A percentile compares a stretch with the other conserved stretches of the same genome.
Evolutionary conservation across 2,888 invertebrate species (phyloP).

Genomic region (Sericinus montela): DNA sequence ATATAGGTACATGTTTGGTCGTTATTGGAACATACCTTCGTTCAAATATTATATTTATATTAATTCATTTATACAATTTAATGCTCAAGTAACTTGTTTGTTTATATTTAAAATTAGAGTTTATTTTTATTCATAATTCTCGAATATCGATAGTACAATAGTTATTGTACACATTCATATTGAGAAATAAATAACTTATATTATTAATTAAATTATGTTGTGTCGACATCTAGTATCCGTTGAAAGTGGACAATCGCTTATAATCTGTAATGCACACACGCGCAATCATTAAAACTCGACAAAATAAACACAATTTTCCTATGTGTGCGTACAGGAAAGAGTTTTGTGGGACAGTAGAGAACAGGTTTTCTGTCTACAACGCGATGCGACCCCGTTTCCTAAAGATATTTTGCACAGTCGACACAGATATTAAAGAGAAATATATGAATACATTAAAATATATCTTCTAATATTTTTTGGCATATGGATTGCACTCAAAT

Average conservation of each 20-base stretch:
- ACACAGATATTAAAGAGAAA: neutral
- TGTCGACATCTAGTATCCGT: conserved; percentile 13
- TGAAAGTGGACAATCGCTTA: conserved; percentile 25
- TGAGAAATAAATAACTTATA: neutral
- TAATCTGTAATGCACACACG: conserved; percentile 34
- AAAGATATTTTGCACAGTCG: conserved; percentile 11
- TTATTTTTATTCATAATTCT: no score
- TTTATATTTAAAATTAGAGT: no score
- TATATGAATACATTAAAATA: no score
- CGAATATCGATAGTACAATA: no score
- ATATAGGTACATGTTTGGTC: no score
- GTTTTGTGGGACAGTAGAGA: conserved; percentile 46
- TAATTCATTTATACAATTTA: no score
- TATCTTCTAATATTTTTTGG: no score
- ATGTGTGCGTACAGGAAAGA: conserved; percentile 35
- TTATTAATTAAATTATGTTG: neutral
- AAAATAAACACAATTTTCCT: conserved; percentile 25
- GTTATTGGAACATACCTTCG: no score
- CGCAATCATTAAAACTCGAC: conserved; percentile 38
- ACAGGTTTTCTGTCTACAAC: conserved; percentile 38
- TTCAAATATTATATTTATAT: no score
- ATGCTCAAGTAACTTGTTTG: no score
- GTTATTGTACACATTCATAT: neutral
- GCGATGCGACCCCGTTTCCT: conserved; percentile 34
- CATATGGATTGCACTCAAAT: no score